A percentile compares a stretch with the other conserved stretches of the same genome.
Evolutionary conservation across 1,140 invertebrate species (phyloP).

Genomic region (Bombus sylvicola): DNA sequence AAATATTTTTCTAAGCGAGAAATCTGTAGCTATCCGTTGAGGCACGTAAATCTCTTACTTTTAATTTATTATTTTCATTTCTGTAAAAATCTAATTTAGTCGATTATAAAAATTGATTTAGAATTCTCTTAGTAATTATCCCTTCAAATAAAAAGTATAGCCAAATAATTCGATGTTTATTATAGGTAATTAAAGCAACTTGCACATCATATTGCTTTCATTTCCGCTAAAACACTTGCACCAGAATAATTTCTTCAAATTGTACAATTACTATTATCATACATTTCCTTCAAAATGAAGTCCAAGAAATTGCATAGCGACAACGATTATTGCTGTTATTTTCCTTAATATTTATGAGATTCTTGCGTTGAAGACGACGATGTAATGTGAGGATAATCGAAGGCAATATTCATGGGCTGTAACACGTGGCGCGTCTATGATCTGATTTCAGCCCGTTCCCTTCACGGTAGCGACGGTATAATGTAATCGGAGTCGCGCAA

Average conservation of each 20-base stretch:
- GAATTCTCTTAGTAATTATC: neutral
- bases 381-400: conserved; percentile 24
- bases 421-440: conserved; percentile 34
- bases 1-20: too few relatives aligned
- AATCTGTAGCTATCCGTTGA: too few relatives aligned
- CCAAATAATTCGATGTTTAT: neutral
- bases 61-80: too few relatives aligned
- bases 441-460: conserved; percentile 52
- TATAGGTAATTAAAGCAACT: neutral
- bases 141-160: too few relatives aligned
- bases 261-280: neutral
- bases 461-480: conserved; percentile 25
- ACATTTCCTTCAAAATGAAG: neutral
- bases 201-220: neutral
- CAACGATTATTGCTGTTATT: neutral
- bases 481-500: conserved; percentile 60
- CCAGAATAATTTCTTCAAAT: neutral
- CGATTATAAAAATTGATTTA: neutral
- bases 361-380: neutral
- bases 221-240: neutral
- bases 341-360: neutral
- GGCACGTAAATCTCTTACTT: too few relatives aligned
- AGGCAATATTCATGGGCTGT: conserved; percentile 29
- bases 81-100: too few relatives aligned
- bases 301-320: too few relatives aligned